Evolutionary conservation across 2,113 vertebrate genomes (phyloP), one percentile per base, ranked within the genome.

Genomic region (Pipra filicauda): DNA sequence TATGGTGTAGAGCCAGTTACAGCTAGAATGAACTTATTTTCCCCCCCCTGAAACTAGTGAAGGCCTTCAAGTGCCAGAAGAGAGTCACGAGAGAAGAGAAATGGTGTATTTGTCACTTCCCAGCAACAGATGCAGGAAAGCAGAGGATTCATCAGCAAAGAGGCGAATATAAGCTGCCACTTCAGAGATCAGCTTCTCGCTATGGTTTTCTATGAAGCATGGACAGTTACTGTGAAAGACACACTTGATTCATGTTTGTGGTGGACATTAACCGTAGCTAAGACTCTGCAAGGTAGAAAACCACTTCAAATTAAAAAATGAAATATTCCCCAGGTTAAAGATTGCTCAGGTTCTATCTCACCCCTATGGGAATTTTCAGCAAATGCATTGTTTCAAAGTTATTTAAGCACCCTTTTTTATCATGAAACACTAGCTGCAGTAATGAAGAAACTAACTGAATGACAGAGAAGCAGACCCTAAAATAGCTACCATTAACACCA

Each of bases 391-490:
- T 67, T 93, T 83, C 41, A 66, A 91, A 90, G 46, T 67, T 80
- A 57, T 54, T 46, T 77, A 58, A 91, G 44, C 37, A 28, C 44
- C 39, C 16, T 70, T 88, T n/a, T 46, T 23, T 58, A 91, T 55
- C 46, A 51, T 91, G 75, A 64, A 94, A 88, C n/a, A n/a, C 39
- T 33, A 88, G 71, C 59, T 86, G 75, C 58, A 89, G 44, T 54
- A 80, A 80, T 22, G 49, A 35, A 91, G 67, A 90, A 85, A 70
- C 23, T 37, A 72, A 57, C 14, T 62, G 62, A 91, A 59, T 28
- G 85, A 48, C 82, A 89, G 83, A 78, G 69, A 64, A 88, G 44
- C 86, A 95, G 85, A 61, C 26, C 66, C 70, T 62, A 69, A 90
- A 89, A 91, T 69, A 94, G 83, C 57, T 54, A 61, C 66, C 77